These are phyloP conservation scores for Norana najaformis DNA, from an alignment of 2,888 invertebrate genomes.

Conservation along the genomic window DNA sequence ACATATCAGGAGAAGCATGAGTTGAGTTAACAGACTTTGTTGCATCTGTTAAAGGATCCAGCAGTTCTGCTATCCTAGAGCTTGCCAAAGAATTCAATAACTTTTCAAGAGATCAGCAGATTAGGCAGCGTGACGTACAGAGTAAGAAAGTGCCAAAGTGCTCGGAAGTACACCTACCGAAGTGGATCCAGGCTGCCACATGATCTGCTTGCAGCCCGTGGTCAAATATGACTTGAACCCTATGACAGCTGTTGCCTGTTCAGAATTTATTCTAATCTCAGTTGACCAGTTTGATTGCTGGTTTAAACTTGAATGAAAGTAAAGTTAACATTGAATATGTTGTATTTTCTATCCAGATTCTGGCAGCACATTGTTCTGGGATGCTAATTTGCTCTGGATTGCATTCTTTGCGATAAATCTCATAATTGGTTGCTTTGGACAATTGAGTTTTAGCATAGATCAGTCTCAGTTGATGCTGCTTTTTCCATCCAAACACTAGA, in stretches of 20 bases:
- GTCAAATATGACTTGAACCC: background rate
- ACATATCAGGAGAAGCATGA: background rate
- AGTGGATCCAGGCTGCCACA: background rate
- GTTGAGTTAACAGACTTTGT: background rate
- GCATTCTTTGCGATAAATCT: background rate
- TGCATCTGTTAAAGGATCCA: no score
- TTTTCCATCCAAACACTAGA: background rate
- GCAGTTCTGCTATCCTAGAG: background rate
- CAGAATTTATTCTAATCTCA: slow-evolving; percentile 9
- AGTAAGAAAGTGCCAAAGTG: slow-evolving; percentile 9
- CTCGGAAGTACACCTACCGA: background rate
- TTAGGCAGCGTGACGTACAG: background rate
- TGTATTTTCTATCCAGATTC: slow-evolving; percentile 13
- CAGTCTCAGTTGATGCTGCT: background rate
- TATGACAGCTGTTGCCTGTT: background rate
- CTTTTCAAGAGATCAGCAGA: background rate
- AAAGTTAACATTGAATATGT: background rate
- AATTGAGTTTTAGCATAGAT: background rate
- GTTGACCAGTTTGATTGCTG: background rate
- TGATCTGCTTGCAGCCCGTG: background rate
- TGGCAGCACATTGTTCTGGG: slow-evolving; percentile 6
- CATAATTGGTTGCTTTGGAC: background rate
- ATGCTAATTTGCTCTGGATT: background rate
- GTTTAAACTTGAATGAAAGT: slow-evolving; percentile 17
- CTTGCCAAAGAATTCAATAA: background rate